Base-by-base conservation (phyloP, 2,888 invertebrate genomes). In the Reticulitermes lucifugus region DNA sequence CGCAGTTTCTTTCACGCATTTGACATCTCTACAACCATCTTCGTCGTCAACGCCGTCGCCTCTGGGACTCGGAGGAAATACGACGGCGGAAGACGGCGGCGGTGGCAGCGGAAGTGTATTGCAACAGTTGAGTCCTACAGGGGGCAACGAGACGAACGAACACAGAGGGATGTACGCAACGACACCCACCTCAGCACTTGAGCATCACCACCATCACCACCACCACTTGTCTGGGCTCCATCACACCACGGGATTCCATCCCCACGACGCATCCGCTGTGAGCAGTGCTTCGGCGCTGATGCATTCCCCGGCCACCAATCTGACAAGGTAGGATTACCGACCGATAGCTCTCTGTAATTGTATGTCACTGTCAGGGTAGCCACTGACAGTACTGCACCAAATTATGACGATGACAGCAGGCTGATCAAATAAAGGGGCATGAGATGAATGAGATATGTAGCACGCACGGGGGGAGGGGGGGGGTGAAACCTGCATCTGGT, bases 21-120 rank as follows among this genome's bases (percentile, higher is more conserved):
- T 91, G 25, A 90, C 91, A 9, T 88, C 90, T 0, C 90, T 91
- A 89, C 91, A 91, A 80, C 84, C 84, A 21, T 81, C 81, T 25
- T 90, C 90, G 7, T 77, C 88, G 18, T 88, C 89, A 29, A 71
- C 84, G 80, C 80, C 84, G 70, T 84, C 84, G 51, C 84, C 84
- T 43, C 84, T 84, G 29, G 84, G 25, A 29, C 79, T 43, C 4
- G 77, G 59, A 77, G 77, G 46, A n/a, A 77, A 46, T 46, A 77
- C 77, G 77, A 77, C 77, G 77, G 77, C 77, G 46, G 77, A 77
- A 77, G 73, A 29, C 73, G 77, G 77, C 46, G 77, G 77, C n/a
- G 77, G 77, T 46, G 77, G 77, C 22, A 46, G 46, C 79, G 79
- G 79, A 35, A 35, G 59, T 35, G 79, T 79, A 25, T 21, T 81